Base-by-base conservation (phyloP, 2,888 invertebrate genomes). In the Himalopsyche japonica region DNA sequence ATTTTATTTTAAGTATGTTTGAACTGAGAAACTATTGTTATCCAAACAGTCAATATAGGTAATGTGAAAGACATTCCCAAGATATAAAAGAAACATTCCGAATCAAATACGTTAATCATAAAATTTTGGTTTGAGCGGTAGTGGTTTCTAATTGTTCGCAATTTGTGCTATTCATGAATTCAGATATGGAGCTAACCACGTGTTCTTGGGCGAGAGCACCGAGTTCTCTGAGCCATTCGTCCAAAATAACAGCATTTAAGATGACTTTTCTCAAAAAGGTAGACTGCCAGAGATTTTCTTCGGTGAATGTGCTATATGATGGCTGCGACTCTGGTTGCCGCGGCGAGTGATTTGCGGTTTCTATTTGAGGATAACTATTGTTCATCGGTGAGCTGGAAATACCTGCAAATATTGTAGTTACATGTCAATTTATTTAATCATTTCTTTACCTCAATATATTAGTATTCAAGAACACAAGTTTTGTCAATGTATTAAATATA, bases 171-270 rank as follows among this genome's bases (percentile, higher is more conserved):
- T 80, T 81, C 81, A 85, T 70, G 34, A 79, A 47, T 5, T 87
- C 89, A 82, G 91, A 90, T 86, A 94, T 90, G 89, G 94, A 93
- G 88, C 93, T 92, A 87, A 96, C 92, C 7, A 97, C 95, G 90
- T 99, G 99, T 90, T 99, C 99, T 90, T 98, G 97, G 86, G 98
- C 96, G 83, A 99, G 93, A 18, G 99, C 98, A 0, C 99, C 97
- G 85, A 99, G 92, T 91, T 99, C 98, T 90, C 98, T 98, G 0
- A 98, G 93, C 96, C 99, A 98, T 90, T 99, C 99, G 89, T 98
- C 98, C 86, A 99, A 92, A 77, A 99, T 92, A 7, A 99, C 96
- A 1, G 98, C 98, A 89, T 92, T 92, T 10, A 92, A 89, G 82
- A 92, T 89, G 3, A 91, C 90, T 0, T 91, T 90, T 2, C 91